A percentile compares a stretch with the other conserved stretches of the same genome.
Evolutionary conservation across 2,888 invertebrate species (phyloP).

Genomic region (Tortrix viridana): DNA sequence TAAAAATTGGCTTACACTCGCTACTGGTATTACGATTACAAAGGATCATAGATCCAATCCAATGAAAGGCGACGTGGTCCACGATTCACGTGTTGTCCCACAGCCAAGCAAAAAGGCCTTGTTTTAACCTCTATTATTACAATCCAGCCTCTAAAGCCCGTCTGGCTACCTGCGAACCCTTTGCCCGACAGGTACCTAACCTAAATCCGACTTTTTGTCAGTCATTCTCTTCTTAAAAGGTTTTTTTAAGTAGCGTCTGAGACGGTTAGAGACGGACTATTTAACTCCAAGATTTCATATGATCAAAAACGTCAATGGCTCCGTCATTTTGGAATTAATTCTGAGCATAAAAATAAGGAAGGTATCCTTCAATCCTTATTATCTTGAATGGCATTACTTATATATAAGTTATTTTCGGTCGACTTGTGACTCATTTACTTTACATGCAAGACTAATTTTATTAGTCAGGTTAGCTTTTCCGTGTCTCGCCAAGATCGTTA

Average conservation of each 20-base stretch:
- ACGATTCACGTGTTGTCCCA: not conserved
- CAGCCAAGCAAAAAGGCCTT: not conserved
- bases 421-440: constrained; percentile 19
- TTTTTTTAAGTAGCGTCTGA: constrained; percentile 6
- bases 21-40: too few relatives aligned
- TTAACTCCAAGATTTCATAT: too few relatives aligned
- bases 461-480: constrained; percentile 9
- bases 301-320: too few relatives aligned
- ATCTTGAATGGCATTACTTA: too few relatives aligned
- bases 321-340: too few relatives aligned
- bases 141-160: constrained; percentile 3
- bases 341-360: too few relatives aligned
- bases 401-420: too few relatives aligned
- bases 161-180: constrained; percentile 34
- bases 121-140: not conserved
- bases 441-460: constrained; percentile 12
- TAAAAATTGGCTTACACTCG: too few relatives aligned
- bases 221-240: constrained; percentile 5
- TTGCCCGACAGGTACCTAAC: constrained; percentile 23
- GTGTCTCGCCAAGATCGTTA: constrained; percentile 10
- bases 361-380: too few relatives aligned
- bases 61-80: too few relatives aligned
- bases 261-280: too few relatives aligned
- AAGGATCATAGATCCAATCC: too few relatives aligned
- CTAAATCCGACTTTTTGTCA: constrained; percentile 17